phyloP scores from a whole-genome alignment of 2,797 vertebrate genomes.

The Lepus townsendii region DNA sequence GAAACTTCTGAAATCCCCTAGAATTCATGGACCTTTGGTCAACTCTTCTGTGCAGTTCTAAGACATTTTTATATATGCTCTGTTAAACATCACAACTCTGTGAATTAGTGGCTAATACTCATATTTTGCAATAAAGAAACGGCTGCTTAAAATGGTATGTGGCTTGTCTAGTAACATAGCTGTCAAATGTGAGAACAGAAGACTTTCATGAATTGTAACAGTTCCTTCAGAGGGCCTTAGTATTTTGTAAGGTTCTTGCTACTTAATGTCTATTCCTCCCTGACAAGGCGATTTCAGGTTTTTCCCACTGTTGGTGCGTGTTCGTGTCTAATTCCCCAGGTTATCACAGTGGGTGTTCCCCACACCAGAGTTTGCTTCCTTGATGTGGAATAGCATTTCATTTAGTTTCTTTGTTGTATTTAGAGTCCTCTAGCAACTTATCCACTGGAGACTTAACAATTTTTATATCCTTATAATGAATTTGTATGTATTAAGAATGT shows the following conservation, averaged over 20 bases:
- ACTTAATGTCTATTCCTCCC: background rate
- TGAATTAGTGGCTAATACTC: background rate
- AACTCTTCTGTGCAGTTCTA: background rate
- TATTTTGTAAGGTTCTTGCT: constrained; percentile 55
- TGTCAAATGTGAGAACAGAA: constrained; percentile 47
- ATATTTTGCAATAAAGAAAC: constrained; percentile 55
- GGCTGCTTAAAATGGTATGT: constrained; percentile 4
- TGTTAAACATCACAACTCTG: constrained; percentile 40
- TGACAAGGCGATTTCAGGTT: background rate
- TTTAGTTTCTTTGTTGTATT: constrained; percentile 25
- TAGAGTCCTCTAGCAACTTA: constrained; percentile 1
- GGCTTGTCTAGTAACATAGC: background rate
- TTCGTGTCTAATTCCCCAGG: background rate
- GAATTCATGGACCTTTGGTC: background rate
- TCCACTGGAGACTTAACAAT: background rate
- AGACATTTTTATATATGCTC: constrained; percentile 36
- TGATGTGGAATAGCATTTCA: background rate
- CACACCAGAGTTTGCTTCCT: background rate
- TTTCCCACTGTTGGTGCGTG: background rate
- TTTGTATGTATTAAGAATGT: constrained; percentile 38
- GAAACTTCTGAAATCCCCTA: background rate
- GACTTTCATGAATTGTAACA: constrained; percentile 10
- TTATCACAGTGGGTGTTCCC: background rate
- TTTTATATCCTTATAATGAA: constrained; percentile 1
- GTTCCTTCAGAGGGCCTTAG: background rate